Percentiles rank a stretch among this genome's conserved stretches.
phyloP scores from a whole-genome alignment of 2,797 vertebrate species.

The Margarornis squamiger region DNA sequence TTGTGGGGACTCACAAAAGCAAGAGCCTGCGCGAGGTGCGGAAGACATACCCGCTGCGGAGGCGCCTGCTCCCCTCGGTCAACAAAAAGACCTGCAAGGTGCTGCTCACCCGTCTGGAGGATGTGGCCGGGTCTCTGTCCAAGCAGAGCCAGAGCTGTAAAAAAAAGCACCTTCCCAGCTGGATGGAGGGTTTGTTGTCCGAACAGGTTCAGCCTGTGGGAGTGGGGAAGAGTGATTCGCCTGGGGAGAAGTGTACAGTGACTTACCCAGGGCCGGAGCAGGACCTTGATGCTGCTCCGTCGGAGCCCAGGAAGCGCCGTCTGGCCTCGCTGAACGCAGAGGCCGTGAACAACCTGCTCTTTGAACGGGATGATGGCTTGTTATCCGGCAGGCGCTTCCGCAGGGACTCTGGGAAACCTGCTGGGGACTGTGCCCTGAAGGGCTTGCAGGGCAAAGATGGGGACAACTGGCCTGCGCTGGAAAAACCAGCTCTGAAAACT shows the following conservation, averaged over 20 bases:
- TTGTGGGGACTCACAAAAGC: conserved; percentile 32
- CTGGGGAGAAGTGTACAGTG: conserved; percentile 63
- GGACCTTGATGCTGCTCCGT: conserved; percentile 5
- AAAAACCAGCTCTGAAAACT: conserved; percentile 50
- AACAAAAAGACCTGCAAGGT: conserved; percentile 90
- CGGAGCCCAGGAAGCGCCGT: conserved; percentile 88
- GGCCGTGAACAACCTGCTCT: conserved; percentile 93
- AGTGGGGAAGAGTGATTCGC: conserved; percentile 68
- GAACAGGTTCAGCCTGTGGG: conserved; percentile 60
- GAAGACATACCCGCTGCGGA: conserved; percentile 88
- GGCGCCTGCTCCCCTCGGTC: conserved; percentile 75
- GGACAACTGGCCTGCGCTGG: conserved; percentile 62
- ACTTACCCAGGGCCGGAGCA: conserved; percentile 1
- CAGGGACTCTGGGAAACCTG: conserved; percentile 51
- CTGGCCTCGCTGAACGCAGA: conserved; percentile 95
- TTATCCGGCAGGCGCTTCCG: conserved; percentile 72
- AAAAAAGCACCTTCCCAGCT: conserved; percentile 61
- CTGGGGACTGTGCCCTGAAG: conserved; percentile 65
- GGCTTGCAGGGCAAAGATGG: conserved; percentile 69
- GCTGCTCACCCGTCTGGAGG: conserved; percentile 91
- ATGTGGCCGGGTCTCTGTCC: conserved; percentile 75
- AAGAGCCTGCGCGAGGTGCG: conserved; percentile 63
- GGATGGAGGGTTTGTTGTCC: conserved; percentile 62
- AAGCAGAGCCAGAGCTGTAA: conserved; percentile 64
- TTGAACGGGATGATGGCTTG: conserved; percentile 82